These are phyloP conservation scores for Archegozetes longisetosus DNA, from an alignment of 1,140 invertebrate genomes.

Conservation along the genomic window DNA sequence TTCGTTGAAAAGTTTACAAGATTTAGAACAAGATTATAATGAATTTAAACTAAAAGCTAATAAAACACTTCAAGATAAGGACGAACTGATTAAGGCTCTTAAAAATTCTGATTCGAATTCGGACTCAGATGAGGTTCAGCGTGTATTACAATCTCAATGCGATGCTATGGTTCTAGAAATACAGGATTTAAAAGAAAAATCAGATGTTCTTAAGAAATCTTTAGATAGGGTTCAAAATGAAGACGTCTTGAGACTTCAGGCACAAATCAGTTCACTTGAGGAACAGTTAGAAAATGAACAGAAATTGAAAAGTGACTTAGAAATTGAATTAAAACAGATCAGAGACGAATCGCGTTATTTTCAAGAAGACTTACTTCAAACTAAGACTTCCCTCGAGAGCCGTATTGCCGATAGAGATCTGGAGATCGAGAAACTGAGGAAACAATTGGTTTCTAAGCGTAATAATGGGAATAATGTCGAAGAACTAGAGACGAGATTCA, in stretches of 20 bases:
- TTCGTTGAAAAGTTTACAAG: conserved; percentile 26
- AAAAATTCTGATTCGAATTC: conserved; percentile 18
- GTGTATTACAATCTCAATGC: conserved; percentile 7
- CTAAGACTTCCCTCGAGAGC: conserved; percentile 34
- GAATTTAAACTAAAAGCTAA: conserved; percentile 45
- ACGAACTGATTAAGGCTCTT: conserved; percentile 15
- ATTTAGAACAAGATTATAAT: conserved; percentile 29
- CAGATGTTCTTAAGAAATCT: conserved; percentile 43
- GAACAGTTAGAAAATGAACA: conserved; percentile 39
- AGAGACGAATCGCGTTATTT: conserved; percentile 40
- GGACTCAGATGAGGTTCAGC: conserved; percentile 1
- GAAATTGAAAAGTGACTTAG: conserved; percentile 35
- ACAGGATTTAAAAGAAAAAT: conserved; percentile 39
- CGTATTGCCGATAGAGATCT: conserved; percentile 41
- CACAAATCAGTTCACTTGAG: conserved; percentile 34
- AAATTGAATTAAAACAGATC: conserved; percentile 40
- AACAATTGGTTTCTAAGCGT: conserved; percentile 32
- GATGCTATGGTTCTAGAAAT: conserved; percentile 27
- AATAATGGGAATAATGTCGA: conserved; percentile 14
- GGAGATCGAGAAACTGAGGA: conserved; percentile 42
- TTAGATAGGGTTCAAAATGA: conserved; percentile 38
- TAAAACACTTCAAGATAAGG: conserved; percentile 40
- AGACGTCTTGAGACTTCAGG: conserved; percentile 25
- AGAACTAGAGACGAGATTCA: conserved; percentile 49
- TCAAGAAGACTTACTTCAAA: conserved; percentile 40